Base-by-base conservation (phyloP, 2,888 invertebrate species). In the Disparrhopalites patrizii region DNA sequence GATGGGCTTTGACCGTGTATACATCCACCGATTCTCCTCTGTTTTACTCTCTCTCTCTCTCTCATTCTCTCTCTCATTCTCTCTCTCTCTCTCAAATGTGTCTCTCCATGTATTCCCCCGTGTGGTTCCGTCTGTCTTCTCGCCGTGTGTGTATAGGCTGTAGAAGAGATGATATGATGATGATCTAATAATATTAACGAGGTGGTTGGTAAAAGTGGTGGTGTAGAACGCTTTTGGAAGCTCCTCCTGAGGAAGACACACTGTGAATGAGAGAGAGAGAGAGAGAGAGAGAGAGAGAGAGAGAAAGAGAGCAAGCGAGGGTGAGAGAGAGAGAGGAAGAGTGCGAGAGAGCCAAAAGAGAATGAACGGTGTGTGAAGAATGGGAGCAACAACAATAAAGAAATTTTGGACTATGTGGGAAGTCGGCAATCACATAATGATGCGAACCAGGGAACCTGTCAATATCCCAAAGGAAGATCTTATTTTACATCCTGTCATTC, bases 401-500 rank as follows among this genome's bases (percentile, higher is more conserved):
- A 66, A 66, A 66, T 66, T 60, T 66, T 54, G n/a, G 33, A 47
- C 62, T 25, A 57, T 63, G 67, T 67, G 67, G 67, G 67, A 67
- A 67, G 66, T 66, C 62, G 61, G 56, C 62, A 66, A 67, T 67
- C 67, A 58, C 60, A 67, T 66, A 66, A 66, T 66, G 66, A 66
- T 66, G 33, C 62, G 55, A 55, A 62, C 50, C 66, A 62, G 65
- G 70, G 64, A 64, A 67, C 60, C 67, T 68, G 68, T 68, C 68
- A 68, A 68, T 68, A 65, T 62, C 51, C 57, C 40, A 65, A 65
- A 57, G 57, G 43, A 65, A 68, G 64, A 68, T 68, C 65, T 68
- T 68, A 67, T 67, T 66, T 67, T 67, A 70, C 63, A 61, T 68
- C 66, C 66, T 70, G 70, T 68, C 70, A 68, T 68, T 65, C 60